Percentiles rank a stretch among this genome's conserved stretches.
phyloP scores from a whole-genome alignment of 2,113 vertebrate genomes.

The Oenanthe melanoleuca region DNA sequence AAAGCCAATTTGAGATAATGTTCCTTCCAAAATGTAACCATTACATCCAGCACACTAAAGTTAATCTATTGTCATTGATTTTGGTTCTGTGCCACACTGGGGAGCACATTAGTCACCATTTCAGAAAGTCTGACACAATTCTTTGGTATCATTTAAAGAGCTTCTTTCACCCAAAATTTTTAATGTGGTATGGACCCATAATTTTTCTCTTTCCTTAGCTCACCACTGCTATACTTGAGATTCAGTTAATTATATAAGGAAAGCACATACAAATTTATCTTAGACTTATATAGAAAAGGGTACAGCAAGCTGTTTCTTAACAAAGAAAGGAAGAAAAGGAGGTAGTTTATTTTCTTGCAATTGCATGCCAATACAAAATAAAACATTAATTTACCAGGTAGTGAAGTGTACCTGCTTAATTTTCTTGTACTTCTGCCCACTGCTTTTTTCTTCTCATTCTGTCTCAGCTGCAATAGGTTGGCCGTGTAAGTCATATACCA shows the following conservation, averaged over 20 bases:
- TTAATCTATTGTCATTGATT: conserved; percentile 34
- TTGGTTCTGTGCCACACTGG: neutral
- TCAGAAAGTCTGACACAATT: neutral
- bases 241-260: neutral
- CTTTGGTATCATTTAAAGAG: neutral
- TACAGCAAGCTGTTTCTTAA: neutral
- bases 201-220: neutral
- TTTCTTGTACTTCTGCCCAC: neutral
- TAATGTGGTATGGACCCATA: neutral
- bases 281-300: neutral
- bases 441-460: neutral
- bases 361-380: neutral
- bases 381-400: neutral
- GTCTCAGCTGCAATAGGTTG: neutral
- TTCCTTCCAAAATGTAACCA: neutral
- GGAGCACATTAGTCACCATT: neutral
- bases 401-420: neutral
- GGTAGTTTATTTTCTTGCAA: neutral
- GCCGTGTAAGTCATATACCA: neutral
- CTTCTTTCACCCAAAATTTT: neutral
- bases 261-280: neutral
- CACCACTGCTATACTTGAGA: neutral
- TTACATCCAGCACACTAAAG: neutral
- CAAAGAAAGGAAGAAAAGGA: neutral
- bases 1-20: neutral